phyloP scores from a whole-genome alignment of 2,797 vertebrate species.

The Remorina albescens region DNA sequence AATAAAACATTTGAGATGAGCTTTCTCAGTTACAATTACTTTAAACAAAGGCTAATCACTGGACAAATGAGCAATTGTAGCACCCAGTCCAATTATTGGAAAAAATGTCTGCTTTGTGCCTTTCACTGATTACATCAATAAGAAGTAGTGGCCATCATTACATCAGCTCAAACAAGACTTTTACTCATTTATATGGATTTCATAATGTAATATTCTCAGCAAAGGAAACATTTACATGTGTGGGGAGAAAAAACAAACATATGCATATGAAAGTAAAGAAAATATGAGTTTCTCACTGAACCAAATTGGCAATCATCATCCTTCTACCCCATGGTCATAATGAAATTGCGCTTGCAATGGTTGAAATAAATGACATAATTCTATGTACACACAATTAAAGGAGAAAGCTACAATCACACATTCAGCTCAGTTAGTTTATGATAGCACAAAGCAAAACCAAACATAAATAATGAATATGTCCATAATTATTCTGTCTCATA shows the following conservation, averaged over 20 bases:
- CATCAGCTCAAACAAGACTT: constrained; percentile 74
- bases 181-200: constrained; percentile 83
- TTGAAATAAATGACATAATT: constrained; percentile 87
- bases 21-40: constrained; percentile 42
- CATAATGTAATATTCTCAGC: constrained; percentile 80
- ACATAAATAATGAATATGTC: constrained; percentile 89
- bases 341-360: constrained; percentile 83
- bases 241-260: constrained; percentile 66
- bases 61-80: constrained; percentile 63
- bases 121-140: constrained; percentile 80
- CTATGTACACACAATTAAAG: constrained; percentile 86
- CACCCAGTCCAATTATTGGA: constrained; percentile 75
- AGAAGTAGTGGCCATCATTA: constrained; percentile 75
- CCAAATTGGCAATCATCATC: constrained; percentile 86
- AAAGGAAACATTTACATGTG: constrained; percentile 81
- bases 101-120: constrained; percentile 73
- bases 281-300: constrained; percentile 81
- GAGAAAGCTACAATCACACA: constrained; percentile 80
- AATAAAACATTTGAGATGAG: background rate
- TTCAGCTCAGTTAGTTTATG: constrained; percentile 84
- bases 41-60: constrained; percentile 70
- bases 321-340: constrained; percentile 82
- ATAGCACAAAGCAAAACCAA: constrained; percentile 82
- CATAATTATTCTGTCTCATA: constrained; percentile 85
- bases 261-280: constrained; percentile 84